Base-by-base conservation (phyloP, 2,113 vertebrate species). In the Aspidoscelis tigris region DNA sequence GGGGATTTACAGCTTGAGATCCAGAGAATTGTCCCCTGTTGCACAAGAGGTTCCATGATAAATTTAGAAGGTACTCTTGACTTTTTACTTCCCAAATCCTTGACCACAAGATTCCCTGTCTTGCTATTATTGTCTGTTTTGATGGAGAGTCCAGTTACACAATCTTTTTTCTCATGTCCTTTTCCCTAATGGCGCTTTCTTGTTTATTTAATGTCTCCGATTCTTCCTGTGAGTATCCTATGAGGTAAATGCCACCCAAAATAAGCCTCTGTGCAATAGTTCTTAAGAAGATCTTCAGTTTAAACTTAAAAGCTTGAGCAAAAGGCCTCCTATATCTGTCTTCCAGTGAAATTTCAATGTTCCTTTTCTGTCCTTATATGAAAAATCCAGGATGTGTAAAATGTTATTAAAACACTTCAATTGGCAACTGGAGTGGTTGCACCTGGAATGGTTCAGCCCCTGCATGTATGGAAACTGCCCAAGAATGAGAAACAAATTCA, bases 91-190 rank as follows among this genome's bases (percentile, higher is more conserved):
- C 55, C 53, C 9, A 10, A 41, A n/a, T 16, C 47, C 78, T 81
- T 74, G 74, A 61, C 75, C 47, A 58, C 69, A 79, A 83, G 61
- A 21, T 44, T 53, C 24, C 65, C 26, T 82, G 47, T 41, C 72
- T 47, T 86, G 39, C 53, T 43, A 14, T 50, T 82, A n/a, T 18
- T 78, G 47, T 78, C 26, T 24, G 14, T 39, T 77, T 64, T 10
- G 6, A 44, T 70, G 65, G 66, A 50, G 22, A 74, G 26, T 50
- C 75, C 55, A 87, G 18, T 83, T 74, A 47, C 24, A 22, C 74
- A 79, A 69, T 75, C 43, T 20, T 70, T 78, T 72, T 81, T 58
- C 26, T 55, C 78, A 44, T 76, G 72, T 47, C 73, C 73, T 78
- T 65, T 39, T 33, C 71, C 3, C 26, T 5, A 72, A 33, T 4